Evolutionary conservation across 2,888 invertebrate genomes (phyloP).

Genomic region (Ariolimax columbianus): DNA sequence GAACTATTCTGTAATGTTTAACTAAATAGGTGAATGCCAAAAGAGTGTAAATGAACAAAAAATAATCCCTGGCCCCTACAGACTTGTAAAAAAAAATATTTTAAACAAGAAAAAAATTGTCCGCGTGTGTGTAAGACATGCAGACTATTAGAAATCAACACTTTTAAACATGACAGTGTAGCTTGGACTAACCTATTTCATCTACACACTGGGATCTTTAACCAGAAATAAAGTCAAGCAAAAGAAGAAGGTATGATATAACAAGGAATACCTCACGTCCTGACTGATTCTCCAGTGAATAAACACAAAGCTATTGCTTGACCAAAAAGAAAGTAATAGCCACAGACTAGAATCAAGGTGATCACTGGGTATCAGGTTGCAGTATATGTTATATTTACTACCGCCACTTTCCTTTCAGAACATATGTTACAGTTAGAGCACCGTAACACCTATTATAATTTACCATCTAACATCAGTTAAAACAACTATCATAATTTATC

Average conservation of each 20-base stretch:
- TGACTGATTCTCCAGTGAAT: background rate
- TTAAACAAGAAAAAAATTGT: background rate
- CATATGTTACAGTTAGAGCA: background rate
- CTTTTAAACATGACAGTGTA: background rate
- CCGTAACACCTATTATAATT: conserved; percentile 22
- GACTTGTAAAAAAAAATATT: background rate
- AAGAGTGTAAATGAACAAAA: background rate
- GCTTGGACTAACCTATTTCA: background rate
- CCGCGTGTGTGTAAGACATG: background rate
- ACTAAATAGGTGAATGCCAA: background rate
- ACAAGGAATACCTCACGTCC: no score
- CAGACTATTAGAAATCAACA: conserved; percentile 10
- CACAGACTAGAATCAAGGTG: conserved; percentile 23
- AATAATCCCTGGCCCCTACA: background rate
- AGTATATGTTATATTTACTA: background rate
- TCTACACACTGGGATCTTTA: conserved; percentile 1
- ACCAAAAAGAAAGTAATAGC: background rate
- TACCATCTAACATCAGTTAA: conserved; percentile 13
- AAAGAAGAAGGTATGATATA: background rate
- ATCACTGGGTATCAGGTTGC: conserved; percentile 19
- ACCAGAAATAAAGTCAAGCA: background rate
- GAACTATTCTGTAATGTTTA: background rate
- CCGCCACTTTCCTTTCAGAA: background rate
- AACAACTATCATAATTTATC: conserved; percentile 11
- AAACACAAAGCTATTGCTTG: conserved; percentile 36